phyloP scores from a whole-genome alignment of 2,797 vertebrate species.

The Cryptoprocta ferox region DNA sequence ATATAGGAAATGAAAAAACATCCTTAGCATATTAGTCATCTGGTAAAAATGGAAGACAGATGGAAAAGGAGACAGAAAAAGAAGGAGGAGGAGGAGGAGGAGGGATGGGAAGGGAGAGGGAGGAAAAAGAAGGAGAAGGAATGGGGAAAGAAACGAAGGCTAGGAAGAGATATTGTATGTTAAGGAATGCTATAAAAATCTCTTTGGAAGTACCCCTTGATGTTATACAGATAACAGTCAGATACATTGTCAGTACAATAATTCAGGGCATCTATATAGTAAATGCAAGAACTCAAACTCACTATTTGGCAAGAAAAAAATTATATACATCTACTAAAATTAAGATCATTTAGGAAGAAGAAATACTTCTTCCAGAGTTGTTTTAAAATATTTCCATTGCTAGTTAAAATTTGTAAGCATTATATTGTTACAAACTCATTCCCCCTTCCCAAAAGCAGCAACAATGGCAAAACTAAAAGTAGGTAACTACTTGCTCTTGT shows the following conservation, averaged over 20 bases:
- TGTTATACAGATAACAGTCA: not conserved
- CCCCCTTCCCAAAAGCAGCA: not conserved
- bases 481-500: not conserved
- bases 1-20: not conserved
- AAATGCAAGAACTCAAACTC: not conserved
- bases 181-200: not conserved
- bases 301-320: not conserved
- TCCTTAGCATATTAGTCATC: not conserved
- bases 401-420: not conserved
- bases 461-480: slow-evolving; percentile 26
- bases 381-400: slow-evolving; percentile 29
- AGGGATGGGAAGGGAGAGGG: not conserved
- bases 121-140: not conserved
- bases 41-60: slow-evolving; percentile 28
- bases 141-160: not conserved
- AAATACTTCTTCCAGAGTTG: not conserved
- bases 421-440: not conserved
- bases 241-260: not conserved
- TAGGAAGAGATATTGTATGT: not conserved
- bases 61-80: not conserved
- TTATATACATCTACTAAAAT: not conserved
- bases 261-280: not conserved
- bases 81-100: not conserved
- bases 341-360: not conserved
- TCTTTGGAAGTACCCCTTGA: not conserved